Evolutionary conservation across 2,113 vertebrate genomes (phyloP).

Genomic region (Parus major): DNA sequence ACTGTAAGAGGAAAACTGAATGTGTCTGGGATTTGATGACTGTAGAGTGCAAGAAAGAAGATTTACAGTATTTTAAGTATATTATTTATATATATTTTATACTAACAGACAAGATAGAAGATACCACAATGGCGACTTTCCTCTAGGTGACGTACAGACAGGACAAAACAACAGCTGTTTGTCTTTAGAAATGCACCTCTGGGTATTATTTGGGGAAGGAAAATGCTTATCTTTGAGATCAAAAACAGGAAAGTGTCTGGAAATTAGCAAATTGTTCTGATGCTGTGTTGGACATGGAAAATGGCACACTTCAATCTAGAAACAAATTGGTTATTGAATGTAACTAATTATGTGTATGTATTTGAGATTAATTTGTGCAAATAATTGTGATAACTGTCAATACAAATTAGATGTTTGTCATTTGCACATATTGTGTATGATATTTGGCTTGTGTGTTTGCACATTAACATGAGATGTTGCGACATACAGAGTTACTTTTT

Average conservation of each 20-base stretch:
- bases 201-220: neutral
- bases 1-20: neutral
- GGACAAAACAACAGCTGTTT: neutral
- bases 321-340: neutral
- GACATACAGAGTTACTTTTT: neutral
- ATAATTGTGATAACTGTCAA: neutral
- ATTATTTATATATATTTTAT: neutral
- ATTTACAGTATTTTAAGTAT: neutral
- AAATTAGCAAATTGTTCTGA: neutral
- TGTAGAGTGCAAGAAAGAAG: neutral
- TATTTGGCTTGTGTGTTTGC: neutral
- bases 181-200: neutral
- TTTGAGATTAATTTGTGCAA: constrained; percentile 4
- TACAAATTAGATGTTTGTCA: constrained; percentile 5
- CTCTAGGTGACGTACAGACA: neutral
- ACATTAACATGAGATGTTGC: neutral
- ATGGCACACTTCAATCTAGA: neutral
- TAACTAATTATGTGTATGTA: neutral
- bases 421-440: neutral
- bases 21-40: neutral
- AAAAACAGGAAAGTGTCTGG: neutral
- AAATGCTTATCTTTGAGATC: neutral
- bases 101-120: neutral
- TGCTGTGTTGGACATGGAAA: neutral
- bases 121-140: neutral